Percentiles rank a stretch among this genome's conserved stretches.
Conservation (phyloP, 1,140 invertebrate genomes). For the Drosophila pandora region DNA sequence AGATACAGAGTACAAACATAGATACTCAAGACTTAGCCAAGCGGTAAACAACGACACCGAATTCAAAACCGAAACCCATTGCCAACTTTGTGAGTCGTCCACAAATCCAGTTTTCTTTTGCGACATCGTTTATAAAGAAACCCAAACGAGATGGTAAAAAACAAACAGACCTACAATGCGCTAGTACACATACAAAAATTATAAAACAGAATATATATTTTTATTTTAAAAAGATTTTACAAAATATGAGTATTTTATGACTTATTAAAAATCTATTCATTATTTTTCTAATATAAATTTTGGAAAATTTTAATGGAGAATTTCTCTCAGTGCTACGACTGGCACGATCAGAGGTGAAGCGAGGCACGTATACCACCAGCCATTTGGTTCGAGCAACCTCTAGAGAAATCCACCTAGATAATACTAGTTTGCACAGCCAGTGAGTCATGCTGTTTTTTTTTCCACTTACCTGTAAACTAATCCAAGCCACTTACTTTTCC, state of each 20-base stretch:
- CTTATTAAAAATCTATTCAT: too few species aligned
- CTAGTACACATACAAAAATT: background rate
- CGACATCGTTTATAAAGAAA: constrained; percentile 51
- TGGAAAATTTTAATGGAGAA: background rate
- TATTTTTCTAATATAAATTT: background rate
- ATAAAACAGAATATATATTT: too few species aligned
- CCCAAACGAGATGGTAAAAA: constrained; percentile 28
- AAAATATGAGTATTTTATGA: too few species aligned
- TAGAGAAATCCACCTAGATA: constrained; percentile 45
- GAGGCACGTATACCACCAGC: constrained; percentile 48
- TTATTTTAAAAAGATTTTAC: too few species aligned
- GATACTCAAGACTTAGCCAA: constrained; percentile 12
- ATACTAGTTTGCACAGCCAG: constrained; percentile 55
- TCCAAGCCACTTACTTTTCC: constrained; percentile 30
- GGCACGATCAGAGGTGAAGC: constrained; percentile 47
- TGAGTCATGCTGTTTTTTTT: constrained; percentile 62
- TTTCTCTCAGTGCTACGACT: constrained; percentile 15
- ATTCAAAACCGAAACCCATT: constrained; percentile 45
- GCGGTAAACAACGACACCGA: constrained; percentile 47
- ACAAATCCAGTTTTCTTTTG: constrained; percentile 52
- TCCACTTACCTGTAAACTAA: constrained; percentile 54
- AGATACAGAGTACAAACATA: constrained; percentile 5
- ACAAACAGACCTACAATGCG: background rate
- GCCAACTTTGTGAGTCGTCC: constrained; percentile 40
- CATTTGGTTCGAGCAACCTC: constrained; percentile 28